Percentiles rank a stretch among this genome's conserved stretches.
phyloP scores from a whole-genome alignment of 2,797 vertebrate species.

The Zenarchopterus dispar region DNA sequence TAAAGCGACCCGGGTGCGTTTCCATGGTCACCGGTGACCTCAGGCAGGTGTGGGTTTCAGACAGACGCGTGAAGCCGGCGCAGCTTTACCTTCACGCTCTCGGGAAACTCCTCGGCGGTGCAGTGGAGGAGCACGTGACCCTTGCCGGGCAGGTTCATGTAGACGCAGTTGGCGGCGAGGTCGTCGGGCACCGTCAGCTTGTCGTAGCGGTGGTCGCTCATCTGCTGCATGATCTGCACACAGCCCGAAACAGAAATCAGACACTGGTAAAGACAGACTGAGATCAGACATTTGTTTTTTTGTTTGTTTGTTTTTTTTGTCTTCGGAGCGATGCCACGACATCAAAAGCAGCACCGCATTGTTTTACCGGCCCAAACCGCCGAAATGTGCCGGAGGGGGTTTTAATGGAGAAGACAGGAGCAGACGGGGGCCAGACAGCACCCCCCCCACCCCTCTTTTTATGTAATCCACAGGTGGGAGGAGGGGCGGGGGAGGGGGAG shows the following conservation, averaged over 20 bases:
- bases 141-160: conserved; percentile 91
- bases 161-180: conserved; percentile 91
- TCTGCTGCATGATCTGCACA: conserved; percentile 94
- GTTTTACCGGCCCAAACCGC: conserved; percentile 53
- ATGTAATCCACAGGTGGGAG: conserved; percentile 73
- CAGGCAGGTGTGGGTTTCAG: conserved; percentile 15
- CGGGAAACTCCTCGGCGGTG: conserved; percentile 88
- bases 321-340: conserved; percentile 40
- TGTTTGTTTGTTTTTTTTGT: no score
- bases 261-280: conserved; percentile 32
- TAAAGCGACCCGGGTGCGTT: conserved; percentile 31
- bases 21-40: conserved; percentile 27
- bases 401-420: conserved; percentile 76
- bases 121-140: conserved; percentile 92
- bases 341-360: conserved; percentile 43
- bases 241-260: conserved; percentile 28
- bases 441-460: no score
- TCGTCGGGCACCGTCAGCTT: conserved; percentile 95
- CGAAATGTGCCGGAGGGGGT: conserved; percentile 35
- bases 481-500: conserved; percentile 28
- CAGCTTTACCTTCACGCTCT: conserved; percentile 89
- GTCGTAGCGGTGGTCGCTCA: conserved; percentile 97
- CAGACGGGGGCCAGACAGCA: no score
- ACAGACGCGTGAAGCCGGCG: not conserved
- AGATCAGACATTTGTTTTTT: no score